Base-by-base conservation (phyloP, 2,888 invertebrate species). In the Zygothrica quintamaculata region DNA sequence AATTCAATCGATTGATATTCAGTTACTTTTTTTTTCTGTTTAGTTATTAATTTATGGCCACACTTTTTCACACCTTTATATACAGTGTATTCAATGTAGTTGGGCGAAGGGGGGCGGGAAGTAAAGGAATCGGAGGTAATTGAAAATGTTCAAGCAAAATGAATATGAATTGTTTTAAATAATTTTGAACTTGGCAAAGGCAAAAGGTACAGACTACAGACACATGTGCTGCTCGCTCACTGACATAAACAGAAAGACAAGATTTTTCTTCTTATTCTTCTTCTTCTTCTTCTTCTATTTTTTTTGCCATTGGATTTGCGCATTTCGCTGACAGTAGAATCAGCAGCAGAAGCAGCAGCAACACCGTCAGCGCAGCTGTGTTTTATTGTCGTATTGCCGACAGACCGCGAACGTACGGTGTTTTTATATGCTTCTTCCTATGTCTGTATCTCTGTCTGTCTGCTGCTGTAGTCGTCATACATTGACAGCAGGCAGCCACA, bases 151-250 rank as follows among this genome's bases (percentile, higher is more conserved):
- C 31, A 60, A 64, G 50, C 72, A 81, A 80, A 77, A 79, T 73
- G 70, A 84, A 81, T 77, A 88, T 82, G 86, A 86, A 87, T 88
- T 87, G 87, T 82, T 80, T 84, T 84, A 78, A 88, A 82, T 87
- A 88, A 88, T 84, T 86, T 86, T 88, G 88, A 88, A 88, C 88
- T 88, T 88, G 88, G 79, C 84, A 82, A 79, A 79, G 65, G 82
- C 82, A 77, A 56, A 77, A n/a, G n/a, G n/a, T n/a, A n/a, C n/a
- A n/a, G n/a, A 51, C 52, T 48, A 61, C 39, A 65, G 34, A 51
- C 29, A 47, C 51, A 61, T 4, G 37, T 37, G 51, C 42, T 33
- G 40, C 40, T 53, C 47, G 34, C 22, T 39, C 44, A 37, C 12
- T 33, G 40, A 52, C 16, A 39, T 29, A 36, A 13, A 43, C 25